Base-by-base conservation (phyloP, 2,797 vertebrate genomes). In the Intellagama lesueurii region DNA sequence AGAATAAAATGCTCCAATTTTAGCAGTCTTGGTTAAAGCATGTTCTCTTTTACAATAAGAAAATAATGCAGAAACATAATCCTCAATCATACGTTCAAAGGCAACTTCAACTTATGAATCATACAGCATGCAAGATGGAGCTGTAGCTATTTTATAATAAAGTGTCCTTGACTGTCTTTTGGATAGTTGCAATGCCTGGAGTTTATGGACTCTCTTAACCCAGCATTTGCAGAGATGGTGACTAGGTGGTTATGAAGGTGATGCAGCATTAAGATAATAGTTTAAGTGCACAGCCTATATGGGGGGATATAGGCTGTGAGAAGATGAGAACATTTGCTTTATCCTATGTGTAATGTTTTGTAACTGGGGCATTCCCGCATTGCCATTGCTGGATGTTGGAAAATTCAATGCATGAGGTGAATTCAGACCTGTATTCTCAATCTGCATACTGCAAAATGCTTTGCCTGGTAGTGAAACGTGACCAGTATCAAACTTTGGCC, bases 1-100 rank as follows among this genome's bases (percentile, higher is more conserved):
- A 84, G 93, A 96, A 95, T 94, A 94, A 95, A 96, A 95, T 93
- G 87, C 82, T 95, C 88, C 94, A 91, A 87, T 95, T 96, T 96
- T 81, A 94, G 82, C 47, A 87, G 90, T 60, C 87, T 95, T 96
- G 92, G 90, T 92, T 95, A 95, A 94, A 96, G 92, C 94, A 93
- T 86, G 91, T 93, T 94, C 83, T 94, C 81, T 88, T 94, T 94
- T 85, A 77, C 69, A 89, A 49, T 85, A 91, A 92, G 88, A 94
- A 94, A 95, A 92, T 94, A 93, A 92, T 87, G 92, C 75, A 90
- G 68, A 81, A 90, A 94, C 89, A 64, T 95, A 94, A 89, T 88
- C 92, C 80, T 88, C 81, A 80, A 89, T 90, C 93, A 94, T 88
- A 85, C 90, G 94, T 95, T 93, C 91, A 91, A 93, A 91, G 72